Evolutionary conservation across 2,888 invertebrate species (phyloP).

Genomic region (Choreutis nemorana): DNA sequence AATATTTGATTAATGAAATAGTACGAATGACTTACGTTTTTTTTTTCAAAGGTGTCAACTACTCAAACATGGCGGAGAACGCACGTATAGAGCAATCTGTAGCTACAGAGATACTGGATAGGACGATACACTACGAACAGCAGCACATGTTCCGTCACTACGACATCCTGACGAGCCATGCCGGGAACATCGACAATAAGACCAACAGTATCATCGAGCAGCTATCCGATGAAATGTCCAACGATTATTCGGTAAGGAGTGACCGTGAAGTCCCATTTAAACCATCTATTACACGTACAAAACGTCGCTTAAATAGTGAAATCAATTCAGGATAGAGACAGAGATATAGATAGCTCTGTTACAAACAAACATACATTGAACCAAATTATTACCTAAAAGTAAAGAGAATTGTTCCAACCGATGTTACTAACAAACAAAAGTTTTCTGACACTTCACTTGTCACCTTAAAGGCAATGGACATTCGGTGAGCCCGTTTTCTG

Average conservation of each 20-base stretch:
- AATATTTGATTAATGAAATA: not conserved
- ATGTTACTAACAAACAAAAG: too few species aligned
- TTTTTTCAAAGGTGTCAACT: slow-evolving; percentile 28
- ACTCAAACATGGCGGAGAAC: slow-evolving; percentile 29
- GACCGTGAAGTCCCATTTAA: too few species aligned
- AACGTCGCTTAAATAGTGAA: too few species aligned
- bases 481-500: too few species aligned
- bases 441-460: too few species aligned
- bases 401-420: too few species aligned
- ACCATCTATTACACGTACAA: too few species aligned
- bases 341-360: too few species aligned
- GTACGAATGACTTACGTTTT: slow-evolving; percentile 1
- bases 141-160: slow-evolving; percentile 34
- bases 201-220: slow-evolving; percentile 50
- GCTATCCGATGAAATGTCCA: slow-evolving; percentile 34
- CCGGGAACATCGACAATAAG: slow-evolving; percentile 45
- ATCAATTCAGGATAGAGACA: too few species aligned
- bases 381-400: too few species aligned
- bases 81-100: slow-evolving; percentile 40
- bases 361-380: too few species aligned
- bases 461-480: too few species aligned
- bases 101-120: slow-evolving; percentile 38
- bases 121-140: slow-evolving; percentile 34
- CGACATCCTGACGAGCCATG: slow-evolving; percentile 35
- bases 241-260: slow-evolving; percentile 40